phyloP scores from a whole-genome alignment of 2,113 vertebrate species.

The Pedionomus torquatus region DNA sequence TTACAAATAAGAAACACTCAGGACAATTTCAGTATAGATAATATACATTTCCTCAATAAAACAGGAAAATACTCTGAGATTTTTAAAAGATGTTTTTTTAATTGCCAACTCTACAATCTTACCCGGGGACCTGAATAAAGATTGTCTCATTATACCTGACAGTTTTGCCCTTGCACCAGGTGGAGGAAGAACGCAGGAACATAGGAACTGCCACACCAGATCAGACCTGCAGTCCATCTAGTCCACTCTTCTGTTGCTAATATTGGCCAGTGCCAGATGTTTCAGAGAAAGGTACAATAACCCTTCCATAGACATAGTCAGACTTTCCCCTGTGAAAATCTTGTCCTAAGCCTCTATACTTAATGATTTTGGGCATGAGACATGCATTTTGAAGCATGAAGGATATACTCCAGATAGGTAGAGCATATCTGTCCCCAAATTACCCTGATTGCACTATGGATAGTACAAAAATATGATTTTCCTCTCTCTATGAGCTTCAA shows the following conservation, averaged over 20 bases:
- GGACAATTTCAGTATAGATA: background rate
- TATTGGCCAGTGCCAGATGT: constrained; percentile 56
- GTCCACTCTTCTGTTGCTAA: constrained; percentile 66
- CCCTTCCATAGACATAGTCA: constrained; percentile 20
- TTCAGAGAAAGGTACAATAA: constrained; percentile 54
- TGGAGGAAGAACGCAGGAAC: constrained; percentile 53
- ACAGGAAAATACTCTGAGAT: background rate
- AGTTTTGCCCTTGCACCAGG: constrained; percentile 63
- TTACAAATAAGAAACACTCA: background rate
- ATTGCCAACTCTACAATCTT: constrained; percentile 38
- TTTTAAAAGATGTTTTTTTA: constrained; percentile 39
- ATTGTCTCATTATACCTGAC: constrained; percentile 59
- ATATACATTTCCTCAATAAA: background rate
- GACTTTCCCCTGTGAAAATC: background rate
- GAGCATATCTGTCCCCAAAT: background rate
- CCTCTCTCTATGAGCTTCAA: background rate
- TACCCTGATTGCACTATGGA: background rate
- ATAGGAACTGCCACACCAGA: constrained; percentile 68
- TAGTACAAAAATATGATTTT: background rate
- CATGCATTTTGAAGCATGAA: constrained; percentile 2
- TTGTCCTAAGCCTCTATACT: background rate
- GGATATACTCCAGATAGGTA: background rate
- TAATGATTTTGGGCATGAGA: background rate
- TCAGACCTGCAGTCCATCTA: constrained; percentile 68
- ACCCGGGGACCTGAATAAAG: constrained; percentile 34